phyloP scores from a whole-genome alignment of 2,888 invertebrate species.

The Arctia plantaginis region DNA sequence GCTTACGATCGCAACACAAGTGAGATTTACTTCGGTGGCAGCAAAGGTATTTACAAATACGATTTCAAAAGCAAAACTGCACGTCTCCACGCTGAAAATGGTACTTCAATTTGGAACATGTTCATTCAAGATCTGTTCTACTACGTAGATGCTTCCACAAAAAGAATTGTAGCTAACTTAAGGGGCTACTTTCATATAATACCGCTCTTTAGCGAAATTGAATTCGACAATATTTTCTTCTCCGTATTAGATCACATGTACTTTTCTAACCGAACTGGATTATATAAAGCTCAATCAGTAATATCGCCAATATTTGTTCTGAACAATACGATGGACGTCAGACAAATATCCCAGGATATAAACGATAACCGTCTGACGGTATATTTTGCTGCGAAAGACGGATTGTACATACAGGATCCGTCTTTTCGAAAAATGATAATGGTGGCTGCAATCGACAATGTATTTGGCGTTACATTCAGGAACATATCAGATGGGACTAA shows the following conservation, averaged over 20 bases:
- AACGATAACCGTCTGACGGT: neutral
- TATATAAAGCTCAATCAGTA: neutral
- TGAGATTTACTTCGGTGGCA: slow-evolving; percentile 2
- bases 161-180: neutral
- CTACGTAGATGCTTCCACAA: neutral
- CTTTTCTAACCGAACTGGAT: slow-evolving; percentile 4
- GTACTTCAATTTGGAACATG: neutral
- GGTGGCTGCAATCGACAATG: neutral
- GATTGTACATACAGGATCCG: neutral
- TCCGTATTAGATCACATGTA: neutral
- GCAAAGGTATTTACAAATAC: slow-evolving; percentile 7
- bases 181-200: neutral
- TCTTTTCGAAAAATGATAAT: neutral
- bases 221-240: neutral
- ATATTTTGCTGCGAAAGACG: neutral
- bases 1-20: neutral
- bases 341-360: neutral
- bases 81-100: neutral
- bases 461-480: neutral
- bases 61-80: neutral
- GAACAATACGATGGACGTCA: neutral
- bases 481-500: neutral
- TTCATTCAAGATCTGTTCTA: neutral
- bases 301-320: neutral
- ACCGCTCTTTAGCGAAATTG: neutral